These are phyloP conservation scores for Pachypeltis micranthus DNA, from an alignment of 1,140 invertebrate genomes.

Conservation along the genomic window DNA sequence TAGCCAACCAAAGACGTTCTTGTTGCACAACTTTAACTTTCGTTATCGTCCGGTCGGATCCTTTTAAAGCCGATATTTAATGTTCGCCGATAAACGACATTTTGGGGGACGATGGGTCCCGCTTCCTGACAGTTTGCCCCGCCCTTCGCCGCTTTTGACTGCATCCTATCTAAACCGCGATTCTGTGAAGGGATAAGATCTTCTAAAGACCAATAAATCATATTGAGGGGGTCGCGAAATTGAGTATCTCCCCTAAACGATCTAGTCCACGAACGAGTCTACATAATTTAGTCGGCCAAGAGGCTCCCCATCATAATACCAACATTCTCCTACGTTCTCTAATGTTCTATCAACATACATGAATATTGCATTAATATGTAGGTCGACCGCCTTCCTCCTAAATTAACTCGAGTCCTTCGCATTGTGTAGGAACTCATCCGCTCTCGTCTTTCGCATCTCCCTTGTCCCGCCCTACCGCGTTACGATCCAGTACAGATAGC, in stretches of 20 bases:
- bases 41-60: background rate
- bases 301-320: background rate
- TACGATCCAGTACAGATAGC: too few species aligned
- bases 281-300: background rate
- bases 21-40: too few species aligned
- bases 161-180: background rate
- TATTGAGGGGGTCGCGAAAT: background rate
- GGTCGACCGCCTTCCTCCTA: background rate
- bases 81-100: background rate
- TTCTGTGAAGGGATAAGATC: constrained; percentile 6
- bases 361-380: constrained; percentile 7
- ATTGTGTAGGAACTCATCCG: too few species aligned
- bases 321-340: background rate
- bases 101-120: background rate
- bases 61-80: constrained; percentile 1
- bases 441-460: too few species aligned
- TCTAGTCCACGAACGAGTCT: background rate
- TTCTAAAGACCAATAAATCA: constrained; percentile 8
- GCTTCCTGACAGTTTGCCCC: background rate
- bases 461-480: too few species aligned
- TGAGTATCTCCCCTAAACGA: background rate
- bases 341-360: constrained; percentile 8
- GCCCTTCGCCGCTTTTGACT: background rate
- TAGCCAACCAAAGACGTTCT: too few species aligned
- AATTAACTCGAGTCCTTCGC: too few species aligned